A percentile compares a stretch with the other conserved stretches of the same genome.
Conservation (phyloP, 2,113 vertebrate genomes). For the Probosciger aterrimus region DNA sequence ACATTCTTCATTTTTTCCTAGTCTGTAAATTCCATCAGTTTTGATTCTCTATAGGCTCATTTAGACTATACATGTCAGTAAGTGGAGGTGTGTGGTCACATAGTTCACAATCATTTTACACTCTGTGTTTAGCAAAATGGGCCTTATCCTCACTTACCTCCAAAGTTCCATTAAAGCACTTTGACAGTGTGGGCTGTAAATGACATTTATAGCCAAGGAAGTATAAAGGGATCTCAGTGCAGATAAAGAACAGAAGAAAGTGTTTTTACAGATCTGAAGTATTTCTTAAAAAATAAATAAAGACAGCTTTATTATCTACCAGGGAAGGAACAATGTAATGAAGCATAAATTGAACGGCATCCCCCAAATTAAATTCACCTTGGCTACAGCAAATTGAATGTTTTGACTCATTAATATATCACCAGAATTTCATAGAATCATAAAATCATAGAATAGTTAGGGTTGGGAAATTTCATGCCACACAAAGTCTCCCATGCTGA, state of each 20-base stretch:
- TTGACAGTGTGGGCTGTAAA: neutral
- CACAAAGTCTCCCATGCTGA: neutral
- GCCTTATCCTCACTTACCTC: neutral
- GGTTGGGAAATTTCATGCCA: neutral
- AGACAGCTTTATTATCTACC: neutral
- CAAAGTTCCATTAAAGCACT: neutral
- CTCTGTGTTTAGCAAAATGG: neutral
- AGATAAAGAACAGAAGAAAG: conserved; percentile 20
- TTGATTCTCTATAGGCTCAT: neutral
- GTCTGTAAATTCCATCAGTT: neutral
- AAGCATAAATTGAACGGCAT: neutral
- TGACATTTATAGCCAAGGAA: neutral
- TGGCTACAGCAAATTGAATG: conserved; percentile 4
- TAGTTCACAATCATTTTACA: neutral
- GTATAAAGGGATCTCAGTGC: neutral
- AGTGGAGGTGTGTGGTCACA: neutral
- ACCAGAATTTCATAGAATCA: neutral
- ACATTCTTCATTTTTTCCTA: neutral
- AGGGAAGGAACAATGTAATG: neutral
- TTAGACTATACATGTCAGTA: neutral
- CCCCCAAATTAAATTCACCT: neutral
- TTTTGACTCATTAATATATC: neutral
- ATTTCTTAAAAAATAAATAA: conserved; percentile 39
- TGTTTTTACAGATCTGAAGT: neutral
- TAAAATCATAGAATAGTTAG: no score